A percentile compares a stretch with the other conserved stretches of the same genome.
phyloP scores from a whole-genome alignment of 2,113 vertebrate species.

The Furnarius figulus region DNA sequence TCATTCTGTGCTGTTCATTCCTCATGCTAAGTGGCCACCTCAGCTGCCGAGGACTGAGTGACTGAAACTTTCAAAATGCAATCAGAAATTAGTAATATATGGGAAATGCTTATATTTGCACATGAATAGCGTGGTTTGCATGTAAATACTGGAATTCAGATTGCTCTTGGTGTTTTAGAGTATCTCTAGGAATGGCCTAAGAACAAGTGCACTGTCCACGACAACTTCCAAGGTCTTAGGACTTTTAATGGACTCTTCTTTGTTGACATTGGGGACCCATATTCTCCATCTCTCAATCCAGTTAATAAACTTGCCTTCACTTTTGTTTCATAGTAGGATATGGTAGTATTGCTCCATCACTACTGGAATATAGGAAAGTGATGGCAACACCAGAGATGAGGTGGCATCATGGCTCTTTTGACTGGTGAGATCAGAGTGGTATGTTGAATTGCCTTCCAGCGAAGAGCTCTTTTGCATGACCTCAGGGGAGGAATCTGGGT shows the following conservation, averaged over 20 bases:
- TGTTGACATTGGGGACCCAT: not conserved
- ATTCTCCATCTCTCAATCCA: not conserved
- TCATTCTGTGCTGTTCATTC: not conserved
- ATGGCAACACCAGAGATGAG: not conserved
- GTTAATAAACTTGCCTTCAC: not conserved
- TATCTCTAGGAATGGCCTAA: not conserved
- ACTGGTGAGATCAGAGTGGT: not conserved
- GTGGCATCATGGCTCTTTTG: not conserved
- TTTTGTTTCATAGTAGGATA: not conserved
- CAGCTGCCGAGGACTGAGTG: not conserved
- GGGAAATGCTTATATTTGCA: slow-evolving; percentile 10
- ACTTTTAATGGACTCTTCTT: not conserved
- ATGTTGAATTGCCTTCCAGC: not conserved
- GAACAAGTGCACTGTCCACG: not conserved
- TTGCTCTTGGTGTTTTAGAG: not conserved
- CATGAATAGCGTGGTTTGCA: not conserved
- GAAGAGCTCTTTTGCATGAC: not conserved
- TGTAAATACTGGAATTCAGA: slow-evolving; percentile 26
- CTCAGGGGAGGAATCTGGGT: not conserved
- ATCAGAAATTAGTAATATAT: slow-evolving; percentile 57
- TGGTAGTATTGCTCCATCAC: not conserved
- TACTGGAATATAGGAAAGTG: not conserved
- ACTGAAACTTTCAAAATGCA: slow-evolving; percentile 30
- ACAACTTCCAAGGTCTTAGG: not conserved
- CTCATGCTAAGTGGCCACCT: not conserved